Conservation (phyloP, 2,113 vertebrate species). For the Heloderma charlesbogerti region DNA sequence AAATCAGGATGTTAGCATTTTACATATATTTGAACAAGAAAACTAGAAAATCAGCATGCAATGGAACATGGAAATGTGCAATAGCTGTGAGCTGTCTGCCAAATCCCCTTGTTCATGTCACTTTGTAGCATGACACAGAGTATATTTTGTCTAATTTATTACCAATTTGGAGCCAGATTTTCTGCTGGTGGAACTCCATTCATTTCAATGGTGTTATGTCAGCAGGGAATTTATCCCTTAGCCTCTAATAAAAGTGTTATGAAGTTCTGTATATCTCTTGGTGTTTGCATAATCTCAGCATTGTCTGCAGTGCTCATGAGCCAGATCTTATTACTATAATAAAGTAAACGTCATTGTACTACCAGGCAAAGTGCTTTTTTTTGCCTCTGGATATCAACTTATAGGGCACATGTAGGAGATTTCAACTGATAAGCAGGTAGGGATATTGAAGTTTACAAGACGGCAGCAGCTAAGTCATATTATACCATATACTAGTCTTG, state of each 20-base stretch:
- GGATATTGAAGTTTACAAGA: background rate
- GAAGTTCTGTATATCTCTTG: conserved; percentile 6
- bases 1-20: background rate
- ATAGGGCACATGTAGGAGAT: background rate
- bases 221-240: background rate
- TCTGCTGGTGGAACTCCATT: background rate
- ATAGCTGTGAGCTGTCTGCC: background rate
- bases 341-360: background rate
- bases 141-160: conserved; percentile 2
- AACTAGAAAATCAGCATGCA: background rate
- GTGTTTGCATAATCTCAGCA: background rate
- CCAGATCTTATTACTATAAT: background rate
- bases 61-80: conserved; percentile 7
- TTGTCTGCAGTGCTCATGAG: background rate
- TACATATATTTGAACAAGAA: background rate
- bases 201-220: background rate
- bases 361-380: background rate
- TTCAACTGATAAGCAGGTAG: background rate
- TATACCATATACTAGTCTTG: background rate
- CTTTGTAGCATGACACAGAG: background rate
- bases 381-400: background rate
- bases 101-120: conserved; percentile 6
- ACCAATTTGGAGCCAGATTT: background rate
- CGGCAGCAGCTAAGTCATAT: background rate
- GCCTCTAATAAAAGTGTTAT: background rate